Evolutionary conservation across 2,888 invertebrate genomes (phyloP), one percentile per base, ranked within the genome.

Genomic region (Andrena bicolor): DNA sequence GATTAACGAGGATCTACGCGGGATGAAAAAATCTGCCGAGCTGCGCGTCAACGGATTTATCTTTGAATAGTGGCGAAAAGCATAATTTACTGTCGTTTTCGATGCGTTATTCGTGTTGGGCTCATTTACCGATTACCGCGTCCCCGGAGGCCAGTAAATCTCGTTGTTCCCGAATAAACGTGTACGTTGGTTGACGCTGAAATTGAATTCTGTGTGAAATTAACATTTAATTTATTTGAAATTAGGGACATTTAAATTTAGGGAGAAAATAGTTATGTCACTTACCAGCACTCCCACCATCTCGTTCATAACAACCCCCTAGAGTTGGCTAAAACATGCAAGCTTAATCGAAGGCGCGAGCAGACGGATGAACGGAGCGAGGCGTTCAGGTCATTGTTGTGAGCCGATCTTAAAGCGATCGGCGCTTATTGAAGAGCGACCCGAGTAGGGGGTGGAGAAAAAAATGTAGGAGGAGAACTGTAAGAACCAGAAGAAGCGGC

Each of bases 351-450:
- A 35, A 5, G 28, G 26, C 26, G n/a, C 10, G 1, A n/a, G 49
- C 51, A 41, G 49, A 13, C 48, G 56, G 6, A 58, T 58, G 2
- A 7, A 32, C 69, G 23, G 16, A n/a, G 5, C 20, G 53, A 58
- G 56, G 20, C 60, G 70, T 65, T 41, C 41, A 16, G 53, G 51
- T 74, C 64, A 77, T 85, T 78, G 88, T 88, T 90, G 90, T 90
- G 90, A 86, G 83, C 70, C 82, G 84, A 89, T 88, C 90, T 90
- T 90, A 91, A 89, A 82, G 81, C 87, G 85, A 85, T 87, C 85
- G 89, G 86, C 84, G 89, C 89, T 91, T 91, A 91, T 92, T 90
- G 90, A 91, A 90, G 88, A 89, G 88, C 87, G 85, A 86, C 78
- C 77, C 75, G 83, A 83, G 83, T 68, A 76, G 65, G 81, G 74